These are phyloP conservation scores for Chondrilla cf. caribensis DNA, from an alignment of 37 sponge, comb jelly and placozoan genomes.

Conservation along the genomic window DNA sequence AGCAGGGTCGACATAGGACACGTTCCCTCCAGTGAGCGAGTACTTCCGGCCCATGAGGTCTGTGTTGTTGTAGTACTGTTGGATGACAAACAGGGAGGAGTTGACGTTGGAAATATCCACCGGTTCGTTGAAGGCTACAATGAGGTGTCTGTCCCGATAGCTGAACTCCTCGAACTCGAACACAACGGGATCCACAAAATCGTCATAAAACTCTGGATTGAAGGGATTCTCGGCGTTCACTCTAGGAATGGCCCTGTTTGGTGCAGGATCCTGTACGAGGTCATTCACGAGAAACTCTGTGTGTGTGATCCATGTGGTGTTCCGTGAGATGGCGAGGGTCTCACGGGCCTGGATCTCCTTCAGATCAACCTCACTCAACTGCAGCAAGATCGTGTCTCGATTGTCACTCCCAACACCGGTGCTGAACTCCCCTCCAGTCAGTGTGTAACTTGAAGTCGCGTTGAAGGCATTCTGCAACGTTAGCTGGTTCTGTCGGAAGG, in stretches of 20 bases:
- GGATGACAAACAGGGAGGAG: slow-evolving; percentile 45
- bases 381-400: slow-evolving; percentile 30
- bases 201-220: slow-evolving; percentile 44
- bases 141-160: slow-evolving; percentile 28
- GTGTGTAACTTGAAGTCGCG: slow-evolving; percentile 22
- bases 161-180: slow-evolving; percentile 58
- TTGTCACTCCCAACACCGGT: slow-evolving; percentile 7
- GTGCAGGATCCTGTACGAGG: background rate
- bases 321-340: slow-evolving; percentile 51
- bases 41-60: slow-evolving; percentile 3
- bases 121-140: slow-evolving; percentile 69
- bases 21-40: slow-evolving; percentile 55
- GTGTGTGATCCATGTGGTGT: slow-evolving; percentile 59
- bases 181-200: slow-evolving; percentile 53
- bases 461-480: slow-evolving; percentile 43
- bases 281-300: slow-evolving; percentile 52
- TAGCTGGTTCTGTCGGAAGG: slow-evolving; percentile 54
- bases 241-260: slow-evolving; percentile 12
- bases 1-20: slow-evolving; percentile 46
- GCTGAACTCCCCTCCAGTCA: slow-evolving; percentile 41
- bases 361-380: slow-evolving; percentile 38
- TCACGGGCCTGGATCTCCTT: slow-evolving; percentile 60
- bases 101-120: slow-evolving; percentile 59
- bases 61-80: slow-evolving; percentile 28
- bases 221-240: slow-evolving; percentile 40